Conservation (phyloP, 1,140 invertebrate genomes). For the Antheraea pernyi region DNA sequence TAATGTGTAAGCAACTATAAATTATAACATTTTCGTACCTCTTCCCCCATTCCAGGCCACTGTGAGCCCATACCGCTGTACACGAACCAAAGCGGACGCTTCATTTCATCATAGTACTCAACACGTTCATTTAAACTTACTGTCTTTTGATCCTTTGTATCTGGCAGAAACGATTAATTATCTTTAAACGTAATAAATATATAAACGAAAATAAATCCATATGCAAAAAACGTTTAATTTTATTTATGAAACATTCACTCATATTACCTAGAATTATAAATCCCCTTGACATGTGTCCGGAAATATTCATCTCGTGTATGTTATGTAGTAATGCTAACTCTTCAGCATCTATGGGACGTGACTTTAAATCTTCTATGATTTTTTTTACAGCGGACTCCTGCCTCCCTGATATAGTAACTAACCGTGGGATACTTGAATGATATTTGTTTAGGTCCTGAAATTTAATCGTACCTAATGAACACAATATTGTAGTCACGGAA, state of each 20-base stretch:
- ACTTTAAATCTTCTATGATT: constrained; percentile 47
- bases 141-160: constrained; percentile 56
- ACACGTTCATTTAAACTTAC: constrained; percentile 59
- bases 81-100: too few species aligned
- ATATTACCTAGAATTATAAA: constrained; percentile 73
- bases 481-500: not conserved
- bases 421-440: constrained; percentile 41
- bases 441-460: constrained; percentile 50
- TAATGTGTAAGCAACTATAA: too few species aligned
- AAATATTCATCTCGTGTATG: constrained; percentile 75
- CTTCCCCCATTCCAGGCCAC: constrained; percentile 12
- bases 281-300: constrained; percentile 82
- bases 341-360: constrained; percentile 75
- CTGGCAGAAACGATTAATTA: constrained; percentile 65
- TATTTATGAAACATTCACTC: too few species aligned
- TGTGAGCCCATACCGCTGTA: too few species aligned
- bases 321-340: constrained; percentile 79
- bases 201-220: too few species aligned
- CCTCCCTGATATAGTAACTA: constrained; percentile 55
- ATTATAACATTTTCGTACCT: too few species aligned
- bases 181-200: constrained; percentile 16
- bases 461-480: not conserved
- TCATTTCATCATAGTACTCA: constrained; percentile 65
- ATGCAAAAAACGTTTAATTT: too few species aligned
- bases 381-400: constrained; percentile 42